Conservation (phyloP, 2,113 vertebrate genomes). For the Tragelaphus scriptus region DNA sequence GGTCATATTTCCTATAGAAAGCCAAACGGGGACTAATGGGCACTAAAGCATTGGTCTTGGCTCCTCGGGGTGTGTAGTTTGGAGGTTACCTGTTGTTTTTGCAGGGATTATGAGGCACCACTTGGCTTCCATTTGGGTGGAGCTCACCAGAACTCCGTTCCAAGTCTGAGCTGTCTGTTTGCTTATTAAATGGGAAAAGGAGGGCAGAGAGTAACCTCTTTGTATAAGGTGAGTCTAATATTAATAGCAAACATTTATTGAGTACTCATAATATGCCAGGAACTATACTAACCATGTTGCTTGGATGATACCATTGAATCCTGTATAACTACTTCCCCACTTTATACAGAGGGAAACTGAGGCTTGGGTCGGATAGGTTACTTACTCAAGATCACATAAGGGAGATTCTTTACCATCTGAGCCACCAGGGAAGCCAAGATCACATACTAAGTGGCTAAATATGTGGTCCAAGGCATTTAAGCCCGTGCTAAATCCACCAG, state of each 20-base stretch:
- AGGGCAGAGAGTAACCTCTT: slow-evolving; percentile 73
- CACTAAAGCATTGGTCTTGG: slow-evolving; percentile 62
- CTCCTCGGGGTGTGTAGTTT: slow-evolving; percentile 67
- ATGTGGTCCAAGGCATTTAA: neutral
- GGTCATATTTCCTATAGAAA: slow-evolving; percentile 71
- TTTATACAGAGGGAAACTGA: slow-evolving; percentile 6
- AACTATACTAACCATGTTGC: slow-evolving; percentile 39
- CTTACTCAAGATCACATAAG: neutral
- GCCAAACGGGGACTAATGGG: slow-evolving; percentile 51
- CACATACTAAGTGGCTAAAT: neutral
- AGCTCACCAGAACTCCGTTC: slow-evolving; percentile 54
- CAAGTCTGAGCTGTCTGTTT: slow-evolving; percentile 75
- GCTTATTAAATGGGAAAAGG: slow-evolving; percentile 71
- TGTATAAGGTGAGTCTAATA: slow-evolving; percentile 72
- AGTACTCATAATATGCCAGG: slow-evolving; percentile 48
- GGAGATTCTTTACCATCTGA: neutral
- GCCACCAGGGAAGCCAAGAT: neutral
- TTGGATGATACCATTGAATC: neutral
- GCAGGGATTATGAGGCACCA: slow-evolving; percentile 68
- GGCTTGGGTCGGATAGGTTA: neutral
- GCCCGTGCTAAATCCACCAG: neutral
- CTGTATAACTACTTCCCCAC: neutral
- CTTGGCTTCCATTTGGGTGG: slow-evolving; percentile 69
- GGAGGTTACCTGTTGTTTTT: slow-evolving; percentile 73
- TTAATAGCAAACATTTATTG: slow-evolving; percentile 71